Conservation (phyloP, 1,140 invertebrate genomes). For the Drosophila bipectinata region DNA sequence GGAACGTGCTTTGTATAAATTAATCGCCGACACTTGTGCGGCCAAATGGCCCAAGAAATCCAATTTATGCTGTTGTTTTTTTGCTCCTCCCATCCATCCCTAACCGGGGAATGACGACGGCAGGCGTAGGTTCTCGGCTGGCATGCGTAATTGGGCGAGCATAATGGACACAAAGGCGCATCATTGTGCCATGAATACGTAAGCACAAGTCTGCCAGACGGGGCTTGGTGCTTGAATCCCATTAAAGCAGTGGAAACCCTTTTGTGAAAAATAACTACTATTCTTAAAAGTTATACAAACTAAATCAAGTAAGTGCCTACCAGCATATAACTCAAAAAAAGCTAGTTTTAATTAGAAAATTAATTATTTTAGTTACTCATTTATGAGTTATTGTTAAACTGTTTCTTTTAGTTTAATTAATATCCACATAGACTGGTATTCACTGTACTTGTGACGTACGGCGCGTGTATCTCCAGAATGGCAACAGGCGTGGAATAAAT, state of each 20-base stretch:
- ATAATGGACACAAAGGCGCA: slow-evolving; percentile 72
- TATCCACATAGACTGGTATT: no score
- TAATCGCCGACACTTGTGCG: slow-evolving; percentile 57
- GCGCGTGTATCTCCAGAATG: slow-evolving; percentile 46
- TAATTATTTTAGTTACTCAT: background rate
- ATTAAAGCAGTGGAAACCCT: slow-evolving; percentile 35
- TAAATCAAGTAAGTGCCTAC: background rate
- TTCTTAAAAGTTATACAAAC: background rate
- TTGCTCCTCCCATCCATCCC: slow-evolving; percentile 4
- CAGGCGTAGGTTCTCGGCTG: slow-evolving; percentile 38
- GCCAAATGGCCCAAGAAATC: slow-evolving; percentile 52
- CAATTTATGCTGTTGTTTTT: slow-evolving; percentile 50
- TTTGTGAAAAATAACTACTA: background rate
- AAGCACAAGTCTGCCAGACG: slow-evolving; percentile 34
- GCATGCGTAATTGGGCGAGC: slow-evolving; percentile 69
- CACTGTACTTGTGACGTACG: slow-evolving; percentile 45
- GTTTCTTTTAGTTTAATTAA: background rate
- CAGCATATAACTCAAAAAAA: background rate
- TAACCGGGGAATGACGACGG: slow-evolving; percentile 6
- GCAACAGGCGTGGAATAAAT: slow-evolving; percentile 36
- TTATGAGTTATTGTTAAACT: background rate
- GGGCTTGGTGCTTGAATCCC: slow-evolving; percentile 30
- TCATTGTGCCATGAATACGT: slow-evolving; percentile 68
- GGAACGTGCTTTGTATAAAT: slow-evolving; percentile 70
- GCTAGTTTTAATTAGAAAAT: background rate